Conservation (phyloP, 30 jellyfish, hydroid and myxozoan genomes). For the Turritopsis dohrnii region DNA sequence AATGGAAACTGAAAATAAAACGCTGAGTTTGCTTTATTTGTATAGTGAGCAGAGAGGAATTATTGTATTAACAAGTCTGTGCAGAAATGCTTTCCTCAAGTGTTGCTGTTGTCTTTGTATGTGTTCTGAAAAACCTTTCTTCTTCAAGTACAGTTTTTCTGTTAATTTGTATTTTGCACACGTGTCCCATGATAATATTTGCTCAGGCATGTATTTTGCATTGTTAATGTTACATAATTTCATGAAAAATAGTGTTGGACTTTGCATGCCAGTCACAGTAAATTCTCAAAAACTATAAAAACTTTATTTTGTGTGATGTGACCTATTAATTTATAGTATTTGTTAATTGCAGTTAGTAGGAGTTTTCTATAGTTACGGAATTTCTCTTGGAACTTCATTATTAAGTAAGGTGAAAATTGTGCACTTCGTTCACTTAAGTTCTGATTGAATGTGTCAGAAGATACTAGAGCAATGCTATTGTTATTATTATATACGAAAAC, state of each 20-base stretch:
- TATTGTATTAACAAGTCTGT: not conserved
- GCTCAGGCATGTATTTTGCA: not conserved
- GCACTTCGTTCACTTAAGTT: not conserved
- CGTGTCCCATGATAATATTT: not conserved
- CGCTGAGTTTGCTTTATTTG: not conserved
- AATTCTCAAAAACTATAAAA: too few species aligned
- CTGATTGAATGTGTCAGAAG: not conserved
- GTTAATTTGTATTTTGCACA: not conserved
- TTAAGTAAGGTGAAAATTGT: not conserved
- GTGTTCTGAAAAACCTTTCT: not conserved
- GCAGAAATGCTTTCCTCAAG: not conserved
- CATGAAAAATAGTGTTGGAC: not conserved
- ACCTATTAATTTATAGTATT: constrained; percentile 13
- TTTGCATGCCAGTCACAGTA: not conserved
- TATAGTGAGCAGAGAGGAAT: not conserved
- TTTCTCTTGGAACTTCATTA: not conserved
- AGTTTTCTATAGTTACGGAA: not conserved
- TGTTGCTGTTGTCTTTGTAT: not conserved
- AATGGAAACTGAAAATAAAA: not conserved
- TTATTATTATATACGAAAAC: not conserved
- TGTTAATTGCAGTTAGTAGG: not conserved
- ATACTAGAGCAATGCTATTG: not conserved
- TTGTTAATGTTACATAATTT: too few species aligned
- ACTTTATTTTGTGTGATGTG: not conserved
- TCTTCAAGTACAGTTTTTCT: not conserved